A percentile compares a stretch with the other conserved stretches of the same genome.
Conservation (phyloP, 2,113 vertebrate genomes). For the Cricetomys ansorgei region DNA sequence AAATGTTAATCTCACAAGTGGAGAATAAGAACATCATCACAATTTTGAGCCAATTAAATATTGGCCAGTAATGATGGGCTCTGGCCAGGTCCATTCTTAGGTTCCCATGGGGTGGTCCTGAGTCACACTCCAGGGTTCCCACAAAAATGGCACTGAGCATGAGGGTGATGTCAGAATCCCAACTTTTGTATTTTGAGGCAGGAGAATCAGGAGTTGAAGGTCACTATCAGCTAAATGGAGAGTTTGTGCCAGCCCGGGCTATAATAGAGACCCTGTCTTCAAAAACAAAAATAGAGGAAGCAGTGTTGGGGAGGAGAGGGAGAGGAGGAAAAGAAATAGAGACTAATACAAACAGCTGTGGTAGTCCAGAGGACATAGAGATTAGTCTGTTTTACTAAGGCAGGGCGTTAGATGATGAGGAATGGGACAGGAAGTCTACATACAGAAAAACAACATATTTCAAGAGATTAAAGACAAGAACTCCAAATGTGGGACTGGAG, state of each 20-base stretch:
- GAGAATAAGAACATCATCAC: too few relatives aligned
- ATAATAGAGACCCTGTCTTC: neutral
- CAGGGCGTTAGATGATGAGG: neutral
- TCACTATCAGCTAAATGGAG: neutral
- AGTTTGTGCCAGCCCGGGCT: neutral
- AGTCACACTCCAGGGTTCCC: too few relatives aligned
- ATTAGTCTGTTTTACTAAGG: too few relatives aligned
- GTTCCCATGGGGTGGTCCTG: too few relatives aligned
- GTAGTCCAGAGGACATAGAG: neutral
- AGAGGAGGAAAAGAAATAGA: too few relatives aligned
- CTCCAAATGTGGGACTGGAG: neutral
- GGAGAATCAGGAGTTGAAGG: neutral
- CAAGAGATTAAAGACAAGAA: neutral
- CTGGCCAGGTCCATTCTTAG: too few relatives aligned
- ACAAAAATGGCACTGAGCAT: neutral
- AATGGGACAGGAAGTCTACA: neutral
- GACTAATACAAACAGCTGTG: neutral
- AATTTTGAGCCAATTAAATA: too few relatives aligned
- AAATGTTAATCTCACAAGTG: too few relatives aligned
- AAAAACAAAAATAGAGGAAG: neutral
- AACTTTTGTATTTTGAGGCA: neutral
- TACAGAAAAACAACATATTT: neutral
- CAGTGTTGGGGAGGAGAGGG: too few relatives aligned
- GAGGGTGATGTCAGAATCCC: neutral
- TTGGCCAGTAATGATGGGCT: too few relatives aligned